phyloP scores from a whole-genome alignment of 2,113 vertebrate species.

The Sphyrna mokarran region DNA sequence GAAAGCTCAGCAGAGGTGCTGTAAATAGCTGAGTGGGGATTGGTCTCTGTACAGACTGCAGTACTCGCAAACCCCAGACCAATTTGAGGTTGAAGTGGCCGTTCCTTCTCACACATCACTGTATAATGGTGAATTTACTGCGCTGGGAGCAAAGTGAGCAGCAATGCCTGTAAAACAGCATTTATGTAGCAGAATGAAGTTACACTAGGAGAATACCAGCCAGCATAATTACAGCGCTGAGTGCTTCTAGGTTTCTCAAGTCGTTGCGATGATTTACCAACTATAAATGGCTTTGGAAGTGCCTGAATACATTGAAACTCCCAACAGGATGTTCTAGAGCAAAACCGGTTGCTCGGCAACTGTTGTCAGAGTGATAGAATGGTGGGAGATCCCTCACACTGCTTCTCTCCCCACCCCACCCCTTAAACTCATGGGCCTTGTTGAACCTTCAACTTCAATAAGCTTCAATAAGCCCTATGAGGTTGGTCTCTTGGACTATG shows the following conservation, averaged over 20 bases:
- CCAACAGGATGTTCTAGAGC: background rate
- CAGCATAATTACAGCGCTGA: background rate
- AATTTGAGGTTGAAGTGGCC: background rate
- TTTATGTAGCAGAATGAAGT: conserved; percentile 6
- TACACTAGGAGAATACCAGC: background rate
- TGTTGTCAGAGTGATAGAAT: background rate
- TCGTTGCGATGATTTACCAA: background rate
- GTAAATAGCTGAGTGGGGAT: background rate
- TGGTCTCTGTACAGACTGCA: background rate
- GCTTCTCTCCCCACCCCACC: too few relatives aligned
- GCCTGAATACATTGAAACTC: background rate
- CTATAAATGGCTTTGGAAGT: background rate
- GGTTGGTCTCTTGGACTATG: too few relatives aligned
- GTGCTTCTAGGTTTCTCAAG: background rate
- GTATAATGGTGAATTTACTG: background rate
- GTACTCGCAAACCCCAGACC: background rate
- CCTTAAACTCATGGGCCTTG: too few relatives aligned
- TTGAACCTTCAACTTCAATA: too few relatives aligned
- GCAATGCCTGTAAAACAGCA: background rate
- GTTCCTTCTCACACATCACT: background rate
- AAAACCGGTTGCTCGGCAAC: background rate
- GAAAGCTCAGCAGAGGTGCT: background rate
- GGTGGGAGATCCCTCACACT: background rate
- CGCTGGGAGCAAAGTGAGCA: background rate
- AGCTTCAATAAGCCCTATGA: too few relatives aligned